phyloP scores from a whole-genome alignment of 2,113 vertebrate species.

The Echinops telfairi region DNA sequence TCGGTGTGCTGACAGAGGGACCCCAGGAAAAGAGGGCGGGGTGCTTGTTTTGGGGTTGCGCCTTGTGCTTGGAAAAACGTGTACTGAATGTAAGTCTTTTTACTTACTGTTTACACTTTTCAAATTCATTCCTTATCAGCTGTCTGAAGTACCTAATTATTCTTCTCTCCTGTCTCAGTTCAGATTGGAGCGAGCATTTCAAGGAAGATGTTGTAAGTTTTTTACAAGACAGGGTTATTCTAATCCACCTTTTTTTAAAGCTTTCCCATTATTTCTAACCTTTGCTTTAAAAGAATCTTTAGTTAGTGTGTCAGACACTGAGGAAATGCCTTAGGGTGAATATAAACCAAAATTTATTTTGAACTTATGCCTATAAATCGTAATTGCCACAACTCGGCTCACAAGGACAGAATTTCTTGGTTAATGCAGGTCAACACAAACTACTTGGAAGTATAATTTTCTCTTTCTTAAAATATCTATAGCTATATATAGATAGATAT shows the following conservation, averaged over 20 bases:
- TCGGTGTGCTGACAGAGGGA: constrained; percentile 49
- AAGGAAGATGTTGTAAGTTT: constrained; percentile 50
- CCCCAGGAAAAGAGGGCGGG: not conserved
- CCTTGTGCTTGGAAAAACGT: constrained; percentile 59
- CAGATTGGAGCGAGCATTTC: constrained; percentile 66
- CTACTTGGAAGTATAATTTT: constrained; percentile 50
- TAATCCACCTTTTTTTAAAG: not conserved
- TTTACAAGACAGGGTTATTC: not conserved
- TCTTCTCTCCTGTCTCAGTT: constrained; percentile 51
- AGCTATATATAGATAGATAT: not conserved
- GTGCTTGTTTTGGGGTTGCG: constrained; percentile 44
- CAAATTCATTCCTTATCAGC: constrained; percentile 74
- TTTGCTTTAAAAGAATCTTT: constrained; percentile 57
- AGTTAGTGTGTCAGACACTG: constrained; percentile 34
- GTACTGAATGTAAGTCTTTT: constrained; percentile 61
- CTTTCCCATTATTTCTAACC: constrained; percentile 27
- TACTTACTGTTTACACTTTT: constrained; percentile 77
- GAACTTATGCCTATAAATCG: not conserved
- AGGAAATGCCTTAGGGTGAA: constrained; percentile 15
- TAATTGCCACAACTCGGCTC: not conserved
- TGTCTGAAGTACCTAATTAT: constrained; percentile 77
- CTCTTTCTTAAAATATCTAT: not conserved
- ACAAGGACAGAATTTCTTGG: not conserved
- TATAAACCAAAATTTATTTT: constrained; percentile 15
- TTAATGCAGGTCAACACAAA: not conserved